Evolutionary conservation across 2,888 invertebrate species (phyloP).

Genomic region (Liodrosophila aerea): DNA sequence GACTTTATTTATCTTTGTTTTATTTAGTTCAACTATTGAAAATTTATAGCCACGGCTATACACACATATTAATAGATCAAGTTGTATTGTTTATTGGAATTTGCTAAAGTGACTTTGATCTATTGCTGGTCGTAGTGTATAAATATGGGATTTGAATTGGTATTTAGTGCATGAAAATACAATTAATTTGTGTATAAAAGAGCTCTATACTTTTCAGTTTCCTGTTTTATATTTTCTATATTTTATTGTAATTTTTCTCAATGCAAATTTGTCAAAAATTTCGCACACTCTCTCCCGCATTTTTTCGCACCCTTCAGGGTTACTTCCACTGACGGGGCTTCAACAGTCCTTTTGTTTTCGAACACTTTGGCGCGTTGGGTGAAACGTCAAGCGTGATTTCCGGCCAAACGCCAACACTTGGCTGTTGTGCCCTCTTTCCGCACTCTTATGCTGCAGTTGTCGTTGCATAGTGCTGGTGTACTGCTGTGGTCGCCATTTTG

Average conservation of each 20-base stretch:
- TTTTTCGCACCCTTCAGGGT: background rate
- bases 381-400: conserved; percentile 65
- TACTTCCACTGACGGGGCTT: background rate
- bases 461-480: conserved; percentile 17
- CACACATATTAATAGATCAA: background rate
- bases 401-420: conserved; percentile 58
- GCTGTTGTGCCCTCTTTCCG: conserved; percentile 3
- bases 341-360: conserved; percentile 28
- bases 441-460: background rate
- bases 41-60: conserved; percentile 8
- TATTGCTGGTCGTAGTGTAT: background rate
- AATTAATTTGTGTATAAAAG: too few species aligned
- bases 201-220: too few species aligned
- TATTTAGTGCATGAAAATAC: too few species aligned
- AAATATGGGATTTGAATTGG: too few species aligned
- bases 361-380: conserved; percentile 50
- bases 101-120: background rate
- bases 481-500: conserved; percentile 44
- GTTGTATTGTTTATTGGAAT: background rate
- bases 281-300: background rate
- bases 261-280: background rate
- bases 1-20: conserved; percentile 44
- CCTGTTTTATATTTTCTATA: too few species aligned
- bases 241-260: too few species aligned
- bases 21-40: conserved; percentile 31